Percentiles rank a stretch among this genome's conserved stretches.
phyloP scores from a whole-genome alignment of 2,797 vertebrate species.

The Varecia variegata region DNA sequence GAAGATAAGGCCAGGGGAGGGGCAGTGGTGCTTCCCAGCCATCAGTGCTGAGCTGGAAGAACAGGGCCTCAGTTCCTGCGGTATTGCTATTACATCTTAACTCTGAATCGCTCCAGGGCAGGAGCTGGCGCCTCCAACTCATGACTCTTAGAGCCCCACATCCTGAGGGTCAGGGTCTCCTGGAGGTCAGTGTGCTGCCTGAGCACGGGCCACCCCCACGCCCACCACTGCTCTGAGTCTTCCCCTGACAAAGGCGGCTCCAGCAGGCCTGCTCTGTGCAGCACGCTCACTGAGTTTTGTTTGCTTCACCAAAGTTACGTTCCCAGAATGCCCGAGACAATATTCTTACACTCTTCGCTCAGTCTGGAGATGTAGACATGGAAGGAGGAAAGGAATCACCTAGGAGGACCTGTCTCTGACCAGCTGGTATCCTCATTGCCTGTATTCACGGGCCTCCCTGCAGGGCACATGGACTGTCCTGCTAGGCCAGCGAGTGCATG shows the following conservation, averaged over 20 bases:
- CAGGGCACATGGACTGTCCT: no score
- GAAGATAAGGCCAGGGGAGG: neutral
- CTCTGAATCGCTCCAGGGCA: neutral
- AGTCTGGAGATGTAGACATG: neutral
- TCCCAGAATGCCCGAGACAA: neutral
- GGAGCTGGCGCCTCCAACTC: neutral
- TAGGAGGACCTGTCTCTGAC: neutral
- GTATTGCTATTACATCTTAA: no score
- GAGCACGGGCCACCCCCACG: neutral
- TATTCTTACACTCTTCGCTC: neutral
- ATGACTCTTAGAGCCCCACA: neutral
- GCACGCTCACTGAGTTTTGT: neutral
- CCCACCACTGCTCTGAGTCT: neutral
- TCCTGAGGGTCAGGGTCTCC: neutral
- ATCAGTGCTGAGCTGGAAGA: neutral
- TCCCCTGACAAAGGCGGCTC: neutral
- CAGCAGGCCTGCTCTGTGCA: neutral
- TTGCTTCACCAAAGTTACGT: neutral
- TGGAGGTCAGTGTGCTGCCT: neutral
- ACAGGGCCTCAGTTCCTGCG: neutral
- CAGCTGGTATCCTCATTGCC: no score
- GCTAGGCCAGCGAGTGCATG: no score
- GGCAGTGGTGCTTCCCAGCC: neutral
- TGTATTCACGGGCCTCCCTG: neutral
- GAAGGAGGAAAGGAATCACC: neutral